Evolutionary conservation across 2,113 vertebrate species (phyloP).

Genomic region (Antigone vipio): DNA sequence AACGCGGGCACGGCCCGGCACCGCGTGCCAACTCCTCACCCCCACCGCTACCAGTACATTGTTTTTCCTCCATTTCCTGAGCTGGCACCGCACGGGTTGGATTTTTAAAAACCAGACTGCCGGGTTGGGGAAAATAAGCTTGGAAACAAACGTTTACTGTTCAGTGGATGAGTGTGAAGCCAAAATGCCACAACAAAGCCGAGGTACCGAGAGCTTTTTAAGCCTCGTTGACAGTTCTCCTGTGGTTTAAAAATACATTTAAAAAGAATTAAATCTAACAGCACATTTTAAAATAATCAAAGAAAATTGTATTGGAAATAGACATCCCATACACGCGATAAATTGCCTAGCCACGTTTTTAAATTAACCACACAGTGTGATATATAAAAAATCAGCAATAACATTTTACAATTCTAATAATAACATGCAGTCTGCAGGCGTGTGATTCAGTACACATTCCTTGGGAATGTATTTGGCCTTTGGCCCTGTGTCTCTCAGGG

Average conservation of each 20-base stretch:
- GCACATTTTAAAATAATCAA: constrained; percentile 65
- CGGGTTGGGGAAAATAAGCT: background rate
- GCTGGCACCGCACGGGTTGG: background rate
- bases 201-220: background rate
- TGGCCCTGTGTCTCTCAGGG: constrained; percentile 59
- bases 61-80: constrained; percentile 5
- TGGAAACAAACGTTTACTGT: constrained; percentile 44
- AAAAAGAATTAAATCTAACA: constrained; percentile 49
- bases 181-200: constrained; percentile 40
- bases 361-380: constrained; percentile 66
- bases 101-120: background rate
- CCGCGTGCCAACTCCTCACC: background rate
- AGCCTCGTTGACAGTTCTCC: constrained; percentile 30
- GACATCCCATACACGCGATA: constrained; percentile 49
- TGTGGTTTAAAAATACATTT: constrained; percentile 40
- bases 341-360: constrained; percentile 54
- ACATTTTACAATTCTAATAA: constrained; percentile 65
- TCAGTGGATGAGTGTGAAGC: background rate
- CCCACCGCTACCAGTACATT: background rate
- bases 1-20: background rate
- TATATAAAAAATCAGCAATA: constrained; percentile 67
- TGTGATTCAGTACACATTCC: constrained; percentile 59
- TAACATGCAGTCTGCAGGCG: constrained; percentile 51
- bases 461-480: constrained; percentile 68
- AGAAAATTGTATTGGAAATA: constrained; percentile 58